phyloP scores from a whole-genome alignment of 2,797 vertebrate species.

The Agapornis canus region DNA sequence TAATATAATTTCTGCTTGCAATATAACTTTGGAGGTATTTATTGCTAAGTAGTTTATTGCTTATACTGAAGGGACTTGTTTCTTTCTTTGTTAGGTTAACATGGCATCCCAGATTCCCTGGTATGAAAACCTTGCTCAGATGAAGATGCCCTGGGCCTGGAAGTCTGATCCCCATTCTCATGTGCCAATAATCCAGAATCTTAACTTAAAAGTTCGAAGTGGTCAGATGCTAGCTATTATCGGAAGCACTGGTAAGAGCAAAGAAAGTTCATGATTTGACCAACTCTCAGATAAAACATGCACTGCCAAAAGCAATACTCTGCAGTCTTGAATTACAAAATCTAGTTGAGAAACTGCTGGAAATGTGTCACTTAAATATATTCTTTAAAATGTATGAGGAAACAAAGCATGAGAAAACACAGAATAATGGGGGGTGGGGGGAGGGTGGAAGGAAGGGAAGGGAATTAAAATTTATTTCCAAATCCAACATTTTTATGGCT shows the following conservation, averaged over 20 bases:
- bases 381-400: not conserved
- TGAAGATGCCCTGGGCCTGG: conserved; percentile 88
- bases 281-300: not conserved
- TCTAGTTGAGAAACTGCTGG: not conserved
- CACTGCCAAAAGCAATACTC: not conserved
- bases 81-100: conserved; percentile 81
- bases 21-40: not conserved
- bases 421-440: not conserved
- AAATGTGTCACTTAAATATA: not conserved
- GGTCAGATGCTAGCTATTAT: conserved; percentile 97
- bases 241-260: conserved; percentile 88
- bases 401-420: not conserved
- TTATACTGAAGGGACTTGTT: not conserved
- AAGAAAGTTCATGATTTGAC: not conserved
- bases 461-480: not conserved
- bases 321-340: not conserved
- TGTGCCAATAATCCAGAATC: conserved; percentile 81
- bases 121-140: conserved; percentile 89
- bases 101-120: conserved; percentile 90
- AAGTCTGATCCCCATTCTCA: conserved; percentile 73
- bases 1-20: not conserved
- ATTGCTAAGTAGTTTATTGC: not conserved
- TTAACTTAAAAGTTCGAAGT: conserved; percentile 89
- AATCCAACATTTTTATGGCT: not conserved
- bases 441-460: accelerated